Conservation (phyloP, 2,113 vertebrate genomes). For the Dermatemys mawii region DNA sequence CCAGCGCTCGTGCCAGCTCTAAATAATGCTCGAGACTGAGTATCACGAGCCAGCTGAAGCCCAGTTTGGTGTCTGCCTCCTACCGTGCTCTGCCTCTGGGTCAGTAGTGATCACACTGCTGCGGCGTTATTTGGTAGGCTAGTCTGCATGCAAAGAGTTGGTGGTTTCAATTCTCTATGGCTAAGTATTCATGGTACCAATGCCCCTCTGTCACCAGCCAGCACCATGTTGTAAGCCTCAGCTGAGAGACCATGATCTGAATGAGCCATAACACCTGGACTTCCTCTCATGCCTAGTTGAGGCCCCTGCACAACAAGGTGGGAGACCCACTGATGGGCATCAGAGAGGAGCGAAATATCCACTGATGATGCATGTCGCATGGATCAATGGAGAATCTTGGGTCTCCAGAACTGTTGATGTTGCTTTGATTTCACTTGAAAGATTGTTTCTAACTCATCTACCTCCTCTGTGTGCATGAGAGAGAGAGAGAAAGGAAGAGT, state of each 20-base stretch:
- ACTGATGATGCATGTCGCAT: accelerated
- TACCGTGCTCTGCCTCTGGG: too few species aligned
- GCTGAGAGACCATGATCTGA: background rate
- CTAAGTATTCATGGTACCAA: background rate
- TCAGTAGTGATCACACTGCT: too few species aligned
- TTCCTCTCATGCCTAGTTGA: background rate
- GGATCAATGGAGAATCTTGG: background rate
- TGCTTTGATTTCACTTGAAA: background rate
- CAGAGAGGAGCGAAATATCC: accelerated
- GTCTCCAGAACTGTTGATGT: background rate
- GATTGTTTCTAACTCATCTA: background rate
- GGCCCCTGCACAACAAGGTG: background rate
- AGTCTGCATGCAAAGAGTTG: too few species aligned
- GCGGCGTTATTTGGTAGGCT: too few species aligned
- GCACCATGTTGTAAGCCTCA: background rate
- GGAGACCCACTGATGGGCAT: background rate
- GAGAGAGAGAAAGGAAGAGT: too few species aligned
- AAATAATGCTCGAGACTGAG: too few species aligned
- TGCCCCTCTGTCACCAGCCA: background rate
- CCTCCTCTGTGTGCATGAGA: background rate
- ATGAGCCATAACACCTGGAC: background rate
- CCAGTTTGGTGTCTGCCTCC: too few species aligned
- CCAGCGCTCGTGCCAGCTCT: background rate
- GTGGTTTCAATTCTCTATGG: too few species aligned
- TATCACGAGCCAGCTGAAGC: too few species aligned